These are phyloP conservation scores for Popillia japonica DNA, from an alignment of 1,140 invertebrate genomes.

Conservation along the genomic window DNA sequence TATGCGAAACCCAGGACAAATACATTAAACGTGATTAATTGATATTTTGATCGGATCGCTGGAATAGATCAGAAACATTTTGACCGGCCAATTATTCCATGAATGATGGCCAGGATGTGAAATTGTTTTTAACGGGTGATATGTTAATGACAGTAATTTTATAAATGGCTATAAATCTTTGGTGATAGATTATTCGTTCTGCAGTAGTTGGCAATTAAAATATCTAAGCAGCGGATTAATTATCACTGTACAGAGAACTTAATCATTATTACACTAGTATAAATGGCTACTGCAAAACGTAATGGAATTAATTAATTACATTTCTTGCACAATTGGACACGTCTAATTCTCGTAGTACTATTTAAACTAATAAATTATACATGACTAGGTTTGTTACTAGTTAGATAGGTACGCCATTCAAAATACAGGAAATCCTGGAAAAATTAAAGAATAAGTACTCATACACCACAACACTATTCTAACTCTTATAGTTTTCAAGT, in stretches of 20 bases:
- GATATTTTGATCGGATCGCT: too few species aligned
- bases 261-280: not conserved
- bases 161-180: not conserved
- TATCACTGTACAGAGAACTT: not conserved
- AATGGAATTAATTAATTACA: not conserved
- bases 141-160: not conserved
- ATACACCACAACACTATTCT: too few species aligned
- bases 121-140: not conserved
- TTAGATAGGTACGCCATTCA: too few species aligned
- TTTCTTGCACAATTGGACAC: not conserved
- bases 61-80: too few species aligned
- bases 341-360: not conserved
- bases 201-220: conserved; percentile 3
- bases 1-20: too few species aligned
- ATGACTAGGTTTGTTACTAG: not conserved
- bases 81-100: not conserved
- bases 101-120: not conserved
- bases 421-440: too few species aligned
- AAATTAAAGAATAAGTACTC: too few species aligned
- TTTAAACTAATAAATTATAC: not conserved
- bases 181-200: not conserved
- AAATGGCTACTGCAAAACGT: not conserved
- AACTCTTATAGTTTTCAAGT: too few species aligned
- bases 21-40: too few species aligned
- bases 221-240: not conserved